Evolutionary conservation across 2,888 invertebrate genomes (phyloP), one percentile per base, ranked within the genome.

Genomic region (Amphiduros pacificus): DNA sequence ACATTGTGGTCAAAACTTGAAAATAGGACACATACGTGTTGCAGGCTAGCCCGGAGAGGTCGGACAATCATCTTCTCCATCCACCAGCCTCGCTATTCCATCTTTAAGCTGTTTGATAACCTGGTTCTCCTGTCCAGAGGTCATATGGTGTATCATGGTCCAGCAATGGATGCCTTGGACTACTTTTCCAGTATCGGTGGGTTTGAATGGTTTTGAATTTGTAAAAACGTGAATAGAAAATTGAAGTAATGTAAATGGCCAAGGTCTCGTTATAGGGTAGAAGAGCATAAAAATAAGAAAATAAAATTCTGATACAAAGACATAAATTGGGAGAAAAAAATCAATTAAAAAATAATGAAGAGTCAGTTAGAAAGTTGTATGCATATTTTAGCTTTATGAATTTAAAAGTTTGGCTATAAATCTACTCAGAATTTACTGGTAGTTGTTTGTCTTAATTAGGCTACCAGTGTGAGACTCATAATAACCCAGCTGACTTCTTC

Each of bases 401-500:
- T 44, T 5, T 6, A 17, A 44, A 44, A 44, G 5, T 44, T 44
- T n/a, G 22, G 20, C 44, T 44, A 22, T 44, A 6, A 17, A 20
- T 36, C 11, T 9, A 36, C 36, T 36, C 36, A 11, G 17, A 36
- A 11, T 36, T 36, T 17, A 36, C 17, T 36, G 36, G 9, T 36
- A 17, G 11, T 48, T 31, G 36, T 6, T 9, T 56, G n/a, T 53
- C 5, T 20, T 28, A 31, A 27, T 11, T 66, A 81, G 81, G 81
- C 52, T 80, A 75, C 62, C 53, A 66, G 24, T 77, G 77, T 68
- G 78, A 81, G 60, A 74, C 73, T 53, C 77, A 80, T 64, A 78
- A 82, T 63, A 82, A 81, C 49, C 82, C 82, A 14, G 75, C 81
- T 1, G 81, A 81, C 60, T 81, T 81, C 65, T 80, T 80, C 70